Base-by-base conservation (phyloP, 2,797 vertebrate genomes). In the Periparus ater region DNA sequence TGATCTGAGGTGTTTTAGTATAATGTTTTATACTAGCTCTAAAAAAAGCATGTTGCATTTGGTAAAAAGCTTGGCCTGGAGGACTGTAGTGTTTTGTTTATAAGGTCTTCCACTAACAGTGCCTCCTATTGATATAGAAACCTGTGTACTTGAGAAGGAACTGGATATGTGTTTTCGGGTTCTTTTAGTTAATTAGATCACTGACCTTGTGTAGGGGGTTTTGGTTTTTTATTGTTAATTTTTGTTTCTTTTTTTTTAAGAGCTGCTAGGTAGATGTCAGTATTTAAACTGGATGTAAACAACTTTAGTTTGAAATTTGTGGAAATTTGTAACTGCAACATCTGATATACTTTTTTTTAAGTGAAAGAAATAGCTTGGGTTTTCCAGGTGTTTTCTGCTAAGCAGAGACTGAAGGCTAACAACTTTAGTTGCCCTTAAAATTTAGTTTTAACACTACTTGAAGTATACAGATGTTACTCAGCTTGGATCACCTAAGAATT, bases 71-170 rank as follows among this genome's bases (percentile, higher is more conserved):
- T 93, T 47, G 74, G 79, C 60, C 84, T 95, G 85, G 94, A 96
- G 96, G 96, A 96, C 97, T 96, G 91, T 96, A 92, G 95, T 97
- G 95, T 93, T 93, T 86, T 93, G 70, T 92, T 97, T 87, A 36
- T 96, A 95, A 96, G 53, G 96, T 98, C 97, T 98, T 97, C 97
- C 95, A 95, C 97, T 98, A 96, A 92, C 93, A 96, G 98, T 98
- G 97, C 97, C 98, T 98, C 97, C 93, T 94, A 29, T 84, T 87
- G 83, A 96, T 82, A 91, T 20, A 96, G 82, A 97, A 92, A 91
- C 75, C 71, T 93, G 89, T 95, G 96, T 74, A 89, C 76, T 97
- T 84, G 85, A 96, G 95, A 96, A 95, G 92, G 96, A 97, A 97
- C 97, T 98, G 97, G 97, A 97, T 88, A 19, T 92, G 66, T 96